These are phyloP conservation scores for Chrosomus eos DNA, from an alignment of 2,797 vertebrate genomes.

Conservation along the genomic window DNA sequence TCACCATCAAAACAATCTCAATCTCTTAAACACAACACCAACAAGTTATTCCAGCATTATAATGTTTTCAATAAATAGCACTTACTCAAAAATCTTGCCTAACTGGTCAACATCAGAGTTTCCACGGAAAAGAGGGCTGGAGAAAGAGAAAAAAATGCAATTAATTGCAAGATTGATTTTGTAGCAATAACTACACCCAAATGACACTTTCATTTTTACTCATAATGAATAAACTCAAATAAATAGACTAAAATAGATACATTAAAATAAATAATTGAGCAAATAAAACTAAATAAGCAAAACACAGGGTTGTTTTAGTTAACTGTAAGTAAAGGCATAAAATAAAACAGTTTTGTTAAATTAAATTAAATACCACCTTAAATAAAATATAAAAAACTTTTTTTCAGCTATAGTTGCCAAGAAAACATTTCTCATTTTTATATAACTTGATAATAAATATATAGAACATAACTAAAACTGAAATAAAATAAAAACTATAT, in stretches of 20 bases:
- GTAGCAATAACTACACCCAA: not conserved
- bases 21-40: not conserved
- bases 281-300: not conserved
- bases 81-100: slow-evolving; percentile 99
- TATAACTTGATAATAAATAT: too few species aligned
- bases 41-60: not conserved
- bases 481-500: not conserved
- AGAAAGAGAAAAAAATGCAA: slow-evolving; percentile 21
- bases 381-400: not conserved
- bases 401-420: too few species aligned
- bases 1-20: not conserved
- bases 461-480: not conserved
- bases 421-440: not conserved
- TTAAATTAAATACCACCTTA: not conserved
- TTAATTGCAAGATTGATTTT: slow-evolving; percentile 18
- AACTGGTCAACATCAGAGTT: slow-evolving; percentile 98
- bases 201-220: not conserved
- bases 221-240: not conserved
- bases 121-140: slow-evolving; percentile 94
- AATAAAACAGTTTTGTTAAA: not conserved
- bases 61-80: slow-evolving; percentile 60
- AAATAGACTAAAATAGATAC: not conserved
- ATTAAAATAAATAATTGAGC: not conserved
- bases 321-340: not conserved
- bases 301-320: not conserved